Base-by-base conservation (phyloP, 2,797 vertebrate species). In the Scomberomorus guttatus region DNA sequence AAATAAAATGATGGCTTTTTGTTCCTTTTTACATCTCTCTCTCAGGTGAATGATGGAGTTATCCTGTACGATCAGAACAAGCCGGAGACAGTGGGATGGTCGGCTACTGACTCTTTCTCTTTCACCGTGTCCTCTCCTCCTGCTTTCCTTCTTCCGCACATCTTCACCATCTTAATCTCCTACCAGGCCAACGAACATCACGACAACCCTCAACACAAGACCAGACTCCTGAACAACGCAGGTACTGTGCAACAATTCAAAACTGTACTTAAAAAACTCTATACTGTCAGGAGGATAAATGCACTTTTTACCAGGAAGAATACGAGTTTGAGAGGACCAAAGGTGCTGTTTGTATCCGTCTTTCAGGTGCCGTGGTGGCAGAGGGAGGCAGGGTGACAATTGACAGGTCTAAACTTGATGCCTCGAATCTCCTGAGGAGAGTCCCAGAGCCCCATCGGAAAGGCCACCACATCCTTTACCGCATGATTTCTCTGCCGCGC, bases 381-480 rank as follows among this genome's bases (percentile, higher is more conserved):
- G 97, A 98, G 84, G 97, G 97, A 88, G 96, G 94, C 63, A 94
- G 85, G 82, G 94, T 97, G 75, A 85, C 93, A 51, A 97, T 97
- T 70, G 96, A 96, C 84, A 96, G 85, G 60, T 94, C 94, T 11
- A 97, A 96, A 85, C 91, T 98, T 27, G 97, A 98, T 80, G 97
- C 96, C 65, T 96, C 97, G 57, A 98, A 98, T 80, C 94, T 98
- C 9, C 88, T 98, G 46, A 81, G 87, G 63, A 96, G 95, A 79
- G 77, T 98, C 25, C 94, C 96, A 29, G 93, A 96, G 54, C 78
- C 88, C 2, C 92, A 95, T 12, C 90, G 88, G 4, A 92, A 94
- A 62, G 84, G 91, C 14, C 96, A 96, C 59, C 95, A 97, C 84
- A 90, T 97, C 71, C 95, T 96, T 95, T 98, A 96, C 86, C 94